phyloP scores from a whole-genome alignment of 2,888 invertebrate genomes.

The Cheilosia scutellata region DNA sequence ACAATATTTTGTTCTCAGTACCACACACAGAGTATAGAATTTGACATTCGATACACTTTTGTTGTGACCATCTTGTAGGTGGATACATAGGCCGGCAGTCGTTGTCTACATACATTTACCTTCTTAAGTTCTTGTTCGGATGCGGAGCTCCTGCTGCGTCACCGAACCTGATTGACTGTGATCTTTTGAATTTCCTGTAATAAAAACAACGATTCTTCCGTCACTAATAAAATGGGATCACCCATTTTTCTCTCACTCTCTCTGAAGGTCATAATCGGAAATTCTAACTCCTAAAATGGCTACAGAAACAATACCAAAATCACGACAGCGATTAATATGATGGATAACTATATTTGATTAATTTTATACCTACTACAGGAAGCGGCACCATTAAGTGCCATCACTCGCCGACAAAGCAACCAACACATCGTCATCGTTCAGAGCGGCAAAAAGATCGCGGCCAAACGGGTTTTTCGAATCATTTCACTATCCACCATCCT shows the following conservation, averaged over 20 bases:
- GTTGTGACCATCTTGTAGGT: constrained; percentile 13
- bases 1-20: constrained; percentile 2
- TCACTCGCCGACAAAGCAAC: constrained; percentile 23
- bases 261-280: constrained; percentile 24
- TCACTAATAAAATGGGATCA: constrained; percentile 1
- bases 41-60: constrained; percentile 58
- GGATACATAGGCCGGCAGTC: too few species aligned
- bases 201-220: background rate
- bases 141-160: constrained; percentile 18
- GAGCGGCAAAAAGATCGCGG: constrained; percentile 28
- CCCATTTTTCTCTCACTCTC: constrained; percentile 7
- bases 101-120: constrained; percentile 1
- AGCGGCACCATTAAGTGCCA: constrained; percentile 33
- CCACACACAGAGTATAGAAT: constrained; percentile 54
- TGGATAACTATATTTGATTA: background rate
- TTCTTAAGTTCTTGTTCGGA: background rate
- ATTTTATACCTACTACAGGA: background rate
- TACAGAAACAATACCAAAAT: background rate
- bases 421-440: constrained; percentile 17
- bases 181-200: constrained; percentile 1
- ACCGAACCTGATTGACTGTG: background rate
- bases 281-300: constrained; percentile 21
- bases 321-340: constrained; percentile 7
- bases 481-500: constrained; percentile 30
- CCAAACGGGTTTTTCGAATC: constrained; percentile 52